These are phyloP conservation scores for Athalia circularis DNA, from an alignment of 2,888 invertebrate species.

Conservation along the genomic window DNA sequence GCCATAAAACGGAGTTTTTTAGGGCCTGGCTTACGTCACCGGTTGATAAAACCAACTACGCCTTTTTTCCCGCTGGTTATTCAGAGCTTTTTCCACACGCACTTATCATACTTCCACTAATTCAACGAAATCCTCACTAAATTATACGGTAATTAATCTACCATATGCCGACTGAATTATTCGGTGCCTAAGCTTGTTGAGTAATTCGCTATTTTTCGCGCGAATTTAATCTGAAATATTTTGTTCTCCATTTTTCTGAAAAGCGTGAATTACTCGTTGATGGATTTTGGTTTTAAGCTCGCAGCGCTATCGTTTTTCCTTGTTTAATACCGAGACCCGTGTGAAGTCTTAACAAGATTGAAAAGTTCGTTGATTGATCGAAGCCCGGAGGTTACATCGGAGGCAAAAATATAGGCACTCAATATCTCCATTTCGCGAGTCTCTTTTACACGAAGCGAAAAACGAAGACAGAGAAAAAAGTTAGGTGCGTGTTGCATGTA, in stretches of 20 bases:
- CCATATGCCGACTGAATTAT: too few species aligned
- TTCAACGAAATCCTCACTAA: too few species aligned
- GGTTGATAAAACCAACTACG: too few species aligned
- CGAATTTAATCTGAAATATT: background rate
- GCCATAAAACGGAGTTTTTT: conserved; percentile 1
- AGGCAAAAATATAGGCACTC: background rate
- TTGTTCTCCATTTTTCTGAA: background rate
- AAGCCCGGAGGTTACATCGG: conserved; percentile 2
- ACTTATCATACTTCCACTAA: too few species aligned
- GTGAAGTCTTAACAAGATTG: conserved; percentile 21
- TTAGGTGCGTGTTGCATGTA: too few species aligned
- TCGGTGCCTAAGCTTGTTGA: too few species aligned
- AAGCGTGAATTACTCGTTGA: background rate
- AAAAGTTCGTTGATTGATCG: conserved; percentile 34
- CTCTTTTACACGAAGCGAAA: background rate
- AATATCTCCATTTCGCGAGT: background rate
- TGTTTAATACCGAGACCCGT: background rate
- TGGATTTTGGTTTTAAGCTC: conserved; percentile 4
- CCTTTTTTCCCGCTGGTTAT: background rate
- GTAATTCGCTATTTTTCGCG: background rate
- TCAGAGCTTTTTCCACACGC: background rate
- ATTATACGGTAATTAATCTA: too few species aligned
- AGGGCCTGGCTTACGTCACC: background rate
- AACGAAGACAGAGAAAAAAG: too few species aligned
- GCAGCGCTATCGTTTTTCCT: background rate